Percentiles rank a stretch among this genome's conserved stretches.
These are phyloP conservation scores for Tryphoninae sp. DNA, from an alignment of 2,888 invertebrate species.

Conservation along the genomic window DNA sequence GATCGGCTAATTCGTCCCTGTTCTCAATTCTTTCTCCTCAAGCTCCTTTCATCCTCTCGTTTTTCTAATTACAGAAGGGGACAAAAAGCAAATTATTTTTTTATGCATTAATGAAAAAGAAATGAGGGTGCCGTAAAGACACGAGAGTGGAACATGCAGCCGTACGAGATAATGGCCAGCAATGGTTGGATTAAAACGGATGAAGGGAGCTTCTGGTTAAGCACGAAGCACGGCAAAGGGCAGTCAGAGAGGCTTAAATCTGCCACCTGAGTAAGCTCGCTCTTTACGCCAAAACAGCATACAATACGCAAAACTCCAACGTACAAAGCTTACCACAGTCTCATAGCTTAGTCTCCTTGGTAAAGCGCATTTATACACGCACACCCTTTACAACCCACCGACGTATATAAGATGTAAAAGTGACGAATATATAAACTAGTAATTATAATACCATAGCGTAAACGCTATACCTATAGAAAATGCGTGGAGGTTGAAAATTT, in stretches of 20 bases:
- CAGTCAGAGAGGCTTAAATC: conserved; percentile 13
- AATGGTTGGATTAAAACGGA: conserved; percentile 21
- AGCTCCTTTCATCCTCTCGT: background rate
- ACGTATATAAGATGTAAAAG: no score
- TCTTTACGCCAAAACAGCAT: background rate
- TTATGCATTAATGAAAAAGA: background rate
- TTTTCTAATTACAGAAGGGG: background rate
- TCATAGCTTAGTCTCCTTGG: background rate
- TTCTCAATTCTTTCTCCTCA: no score
- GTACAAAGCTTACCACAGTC: background rate
- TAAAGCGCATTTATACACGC: background rate
- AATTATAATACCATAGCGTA: no score
- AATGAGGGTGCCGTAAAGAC: background rate
- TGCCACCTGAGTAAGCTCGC: conserved; percentile 11
- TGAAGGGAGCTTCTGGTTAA: conserved; percentile 7
- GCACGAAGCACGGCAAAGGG: background rate
- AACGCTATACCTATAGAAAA: background rate
- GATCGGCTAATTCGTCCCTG: no score
- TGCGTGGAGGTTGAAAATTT: conserved; percentile 16
- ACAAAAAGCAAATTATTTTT: no score
- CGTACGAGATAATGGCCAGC: background rate
- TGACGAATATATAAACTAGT: no score
- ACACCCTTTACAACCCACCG: no score
- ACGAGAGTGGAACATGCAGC: background rate
- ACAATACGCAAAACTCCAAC: background rate